Conservation (phyloP, 2,113 vertebrate species). For the Engraulis encrasicolus region DNA sequence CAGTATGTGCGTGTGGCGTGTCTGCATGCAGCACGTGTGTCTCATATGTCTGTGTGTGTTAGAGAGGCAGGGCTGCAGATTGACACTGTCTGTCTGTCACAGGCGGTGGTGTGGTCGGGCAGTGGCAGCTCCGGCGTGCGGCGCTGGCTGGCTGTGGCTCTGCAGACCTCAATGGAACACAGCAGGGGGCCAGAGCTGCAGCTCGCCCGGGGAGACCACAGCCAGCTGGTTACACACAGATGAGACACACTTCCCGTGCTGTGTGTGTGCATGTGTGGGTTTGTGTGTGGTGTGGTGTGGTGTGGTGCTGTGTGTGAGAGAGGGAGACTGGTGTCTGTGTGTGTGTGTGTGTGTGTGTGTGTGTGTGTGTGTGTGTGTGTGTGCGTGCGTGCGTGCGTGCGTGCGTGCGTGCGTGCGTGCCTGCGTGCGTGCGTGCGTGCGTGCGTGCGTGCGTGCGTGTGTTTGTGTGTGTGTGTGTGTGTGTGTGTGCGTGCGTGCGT, state of each 20-base stretch:
- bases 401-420: too few species aligned
- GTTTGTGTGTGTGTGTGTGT: too few species aligned
- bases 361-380: neutral
- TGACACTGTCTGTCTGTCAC: slow-evolving; percentile 52
- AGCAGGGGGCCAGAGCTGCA: slow-evolving; percentile 53
- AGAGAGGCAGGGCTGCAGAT: slow-evolving; percentile 33
- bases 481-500: neutral
- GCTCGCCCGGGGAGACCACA: slow-evolving; percentile 53
- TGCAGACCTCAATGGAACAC: slow-evolving; percentile 57
- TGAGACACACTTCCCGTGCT: slow-evolving; percentile 42
- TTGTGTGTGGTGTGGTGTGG: slow-evolving; percentile 20
- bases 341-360: neutral
- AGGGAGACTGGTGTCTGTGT: neutral
- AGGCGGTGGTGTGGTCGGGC: too few species aligned
- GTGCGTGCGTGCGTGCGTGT: too few species aligned
- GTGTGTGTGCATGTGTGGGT: slow-evolving; percentile 35
- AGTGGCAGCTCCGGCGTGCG: slow-evolving; percentile 49
- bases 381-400: neutral
- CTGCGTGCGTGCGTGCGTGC: too few species aligned
- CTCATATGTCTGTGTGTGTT: slow-evolving; percentile 3
- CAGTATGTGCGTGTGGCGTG: neutral
- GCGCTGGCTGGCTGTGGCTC: slow-evolving; percentile 53
- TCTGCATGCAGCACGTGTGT: neutral
- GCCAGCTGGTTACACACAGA: slow-evolving; percentile 63
- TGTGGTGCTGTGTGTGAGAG: neutral